Conservation (phyloP, 2,888 invertebrate species). For the Thymelicus sylvestris region DNA sequence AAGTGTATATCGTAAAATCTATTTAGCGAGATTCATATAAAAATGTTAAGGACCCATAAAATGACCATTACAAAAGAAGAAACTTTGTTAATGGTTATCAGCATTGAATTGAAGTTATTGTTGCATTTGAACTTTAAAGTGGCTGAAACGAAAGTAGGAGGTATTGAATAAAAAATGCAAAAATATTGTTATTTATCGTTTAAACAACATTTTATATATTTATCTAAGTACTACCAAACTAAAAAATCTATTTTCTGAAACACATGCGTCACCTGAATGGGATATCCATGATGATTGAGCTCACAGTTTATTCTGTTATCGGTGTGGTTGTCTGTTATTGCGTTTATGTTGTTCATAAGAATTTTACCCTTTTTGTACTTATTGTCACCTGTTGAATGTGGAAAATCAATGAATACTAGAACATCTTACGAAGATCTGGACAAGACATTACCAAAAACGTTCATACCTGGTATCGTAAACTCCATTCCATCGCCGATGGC, state of each 20-base stretch:
- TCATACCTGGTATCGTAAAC: slow-evolving; percentile 94
- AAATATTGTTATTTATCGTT: too few species aligned
- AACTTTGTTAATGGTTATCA: too few species aligned
- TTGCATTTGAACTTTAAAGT: too few species aligned
- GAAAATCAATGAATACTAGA: not conserved
- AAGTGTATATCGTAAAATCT: too few species aligned
- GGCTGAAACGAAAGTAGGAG: not conserved
- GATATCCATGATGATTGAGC: slow-evolving; percentile 89
- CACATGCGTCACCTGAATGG: slow-evolving; percentile 77
- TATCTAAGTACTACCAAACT: too few species aligned
- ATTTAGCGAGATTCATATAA: too few species aligned
- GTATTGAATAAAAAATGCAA: not conserved
- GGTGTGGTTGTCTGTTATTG: slow-evolving; percentile 89
- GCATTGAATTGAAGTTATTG: too few species aligned
- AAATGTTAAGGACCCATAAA: too few species aligned
- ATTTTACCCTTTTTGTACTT: slow-evolving; percentile 93
- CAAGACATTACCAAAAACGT: slow-evolving; percentile 9
- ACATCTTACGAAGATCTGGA: slow-evolving; percentile 12
- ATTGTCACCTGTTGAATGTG: slow-evolving; percentile 87
- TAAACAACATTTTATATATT: too few species aligned
- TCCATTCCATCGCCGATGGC: slow-evolving; percentile 97
- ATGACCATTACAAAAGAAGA: too few species aligned
- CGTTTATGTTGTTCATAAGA: slow-evolving; percentile 92
- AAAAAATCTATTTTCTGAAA: too few species aligned
- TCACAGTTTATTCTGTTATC: slow-evolving; percentile 91